A percentile compares a stretch with the other conserved stretches of the same genome.
Evolutionary conservation across 2,113 vertebrate species (phyloP).

Genomic region (Bubo bubo): DNA sequence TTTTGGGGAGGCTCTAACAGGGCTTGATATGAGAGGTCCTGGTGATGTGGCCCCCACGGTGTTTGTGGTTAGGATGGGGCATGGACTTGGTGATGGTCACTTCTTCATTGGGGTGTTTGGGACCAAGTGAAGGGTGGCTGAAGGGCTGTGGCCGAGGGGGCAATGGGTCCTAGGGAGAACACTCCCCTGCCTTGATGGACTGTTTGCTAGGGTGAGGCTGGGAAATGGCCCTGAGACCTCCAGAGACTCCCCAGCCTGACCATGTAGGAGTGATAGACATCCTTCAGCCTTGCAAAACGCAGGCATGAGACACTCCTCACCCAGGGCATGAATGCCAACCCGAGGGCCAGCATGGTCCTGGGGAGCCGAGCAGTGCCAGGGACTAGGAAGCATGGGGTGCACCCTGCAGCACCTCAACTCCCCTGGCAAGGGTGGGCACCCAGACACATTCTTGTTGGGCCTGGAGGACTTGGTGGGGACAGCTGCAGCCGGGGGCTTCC

Average conservation of each 20-base stretch:
- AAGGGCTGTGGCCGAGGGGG: not conserved
- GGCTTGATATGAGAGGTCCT: not conserved
- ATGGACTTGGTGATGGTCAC: not conserved
- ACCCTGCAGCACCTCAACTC: not conserved
- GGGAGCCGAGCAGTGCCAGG: not conserved
- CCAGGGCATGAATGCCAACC: not conserved
- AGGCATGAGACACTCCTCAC: not conserved
- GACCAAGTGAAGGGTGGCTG: not conserved
- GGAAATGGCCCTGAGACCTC: not conserved
- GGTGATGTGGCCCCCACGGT: rapidly evolving
- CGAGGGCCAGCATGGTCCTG: not conserved
- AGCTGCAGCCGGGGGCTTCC: rapidly evolving
- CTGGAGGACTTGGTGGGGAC: not conserved
- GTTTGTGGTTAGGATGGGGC: not conserved
- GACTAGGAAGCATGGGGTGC: not conserved
- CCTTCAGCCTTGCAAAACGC: not conserved
- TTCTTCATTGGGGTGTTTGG: not conserved
- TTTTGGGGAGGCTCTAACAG: not conserved
- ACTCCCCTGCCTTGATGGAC: not conserved
- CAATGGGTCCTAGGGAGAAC: not conserved
- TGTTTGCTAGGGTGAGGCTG: not conserved
- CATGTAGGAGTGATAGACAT: not conserved
- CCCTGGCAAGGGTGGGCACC: not conserved
- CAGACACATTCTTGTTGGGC: rapidly evolving
- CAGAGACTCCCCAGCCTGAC: not conserved